A percentile compares a stretch with the other conserved stretches of the same genome.
Conservation (phyloP, 2,797 vertebrate species). For the Cygnus olor region DNA sequence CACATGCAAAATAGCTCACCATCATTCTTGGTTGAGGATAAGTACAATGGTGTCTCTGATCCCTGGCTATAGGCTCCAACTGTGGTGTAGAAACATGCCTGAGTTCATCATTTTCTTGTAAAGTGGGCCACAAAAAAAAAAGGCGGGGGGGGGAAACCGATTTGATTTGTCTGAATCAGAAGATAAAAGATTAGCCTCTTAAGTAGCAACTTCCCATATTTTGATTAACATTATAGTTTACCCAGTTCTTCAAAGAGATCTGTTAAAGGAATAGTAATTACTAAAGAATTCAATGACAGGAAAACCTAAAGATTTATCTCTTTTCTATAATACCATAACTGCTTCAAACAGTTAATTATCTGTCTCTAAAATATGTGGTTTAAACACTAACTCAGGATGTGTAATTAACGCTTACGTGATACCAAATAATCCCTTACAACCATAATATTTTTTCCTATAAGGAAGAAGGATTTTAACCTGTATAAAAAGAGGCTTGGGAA, state of each 20-base stretch:
- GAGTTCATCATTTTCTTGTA: neutral
- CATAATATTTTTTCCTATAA: neutral
- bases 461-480: neutral
- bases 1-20: neutral
- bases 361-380: neutral
- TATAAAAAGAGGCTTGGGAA: neutral
- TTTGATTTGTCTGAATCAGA: neutral
- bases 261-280: neutral
- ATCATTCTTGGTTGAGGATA: neutral
- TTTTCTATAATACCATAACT: neutral
- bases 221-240: neutral
- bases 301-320: neutral
- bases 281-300: neutral
- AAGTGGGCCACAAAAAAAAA: neutral
- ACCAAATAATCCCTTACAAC: neutral
- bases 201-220: neutral
- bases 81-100: neutral
- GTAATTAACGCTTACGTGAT: neutral
- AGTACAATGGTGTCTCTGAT: neutral
- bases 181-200: neutral
- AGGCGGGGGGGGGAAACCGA: neutral
- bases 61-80: neutral
- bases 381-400: neutral
- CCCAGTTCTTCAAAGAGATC: neutral
- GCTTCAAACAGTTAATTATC: neutral